Percentiles rank a stretch among this genome's conserved stretches.
Evolutionary conservation across 2,797 vertebrate species (phyloP).

Genomic region (Acestrorhynchus altus): DNA sequence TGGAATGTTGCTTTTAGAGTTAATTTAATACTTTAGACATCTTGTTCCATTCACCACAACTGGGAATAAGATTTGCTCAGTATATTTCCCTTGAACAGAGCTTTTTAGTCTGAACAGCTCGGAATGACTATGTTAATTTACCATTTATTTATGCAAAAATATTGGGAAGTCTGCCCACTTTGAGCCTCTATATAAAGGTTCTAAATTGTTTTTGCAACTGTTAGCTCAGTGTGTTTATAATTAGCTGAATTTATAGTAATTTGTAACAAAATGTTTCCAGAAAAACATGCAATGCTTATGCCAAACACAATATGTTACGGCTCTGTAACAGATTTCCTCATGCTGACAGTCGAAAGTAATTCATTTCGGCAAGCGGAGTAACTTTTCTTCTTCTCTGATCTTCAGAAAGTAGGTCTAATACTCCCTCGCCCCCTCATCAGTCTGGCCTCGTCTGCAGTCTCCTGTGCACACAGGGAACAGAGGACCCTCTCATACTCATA

Average conservation of each 20-base stretch:
- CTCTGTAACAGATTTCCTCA: conserved; percentile 11
- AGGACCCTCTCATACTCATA: conserved; percentile 18
- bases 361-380: conserved; percentile 18
- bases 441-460: conserved; percentile 30
- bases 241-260: neutral
- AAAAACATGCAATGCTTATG: neutral
- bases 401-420: conserved; percentile 52
- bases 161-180: too few relatives aligned
- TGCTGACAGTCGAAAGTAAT: conserved; percentile 1
- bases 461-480: conserved; percentile 9
- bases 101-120: too few relatives aligned
- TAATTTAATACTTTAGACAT: too few relatives aligned
- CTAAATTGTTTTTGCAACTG: too few relatives aligned
- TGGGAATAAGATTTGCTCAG: too few relatives aligned
- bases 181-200: too few relatives aligned
- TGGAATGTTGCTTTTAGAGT: too few relatives aligned
- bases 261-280: neutral
- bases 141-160: too few relatives aligned
- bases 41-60: too few relatives aligned
- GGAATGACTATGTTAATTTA: too few relatives aligned
- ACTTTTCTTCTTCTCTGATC: conserved; percentile 24
- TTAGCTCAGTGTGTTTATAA: neutral
- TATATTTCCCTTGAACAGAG: too few relatives aligned
- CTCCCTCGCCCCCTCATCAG: conserved; percentile 47
- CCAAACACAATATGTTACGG: neutral